Percentiles rank a stretch among this genome's conserved stretches.
These are phyloP conservation scores for Zaprionus capensis DNA, from an alignment of 1,140 invertebrate genomes.

Conservation along the genomic window DNA sequence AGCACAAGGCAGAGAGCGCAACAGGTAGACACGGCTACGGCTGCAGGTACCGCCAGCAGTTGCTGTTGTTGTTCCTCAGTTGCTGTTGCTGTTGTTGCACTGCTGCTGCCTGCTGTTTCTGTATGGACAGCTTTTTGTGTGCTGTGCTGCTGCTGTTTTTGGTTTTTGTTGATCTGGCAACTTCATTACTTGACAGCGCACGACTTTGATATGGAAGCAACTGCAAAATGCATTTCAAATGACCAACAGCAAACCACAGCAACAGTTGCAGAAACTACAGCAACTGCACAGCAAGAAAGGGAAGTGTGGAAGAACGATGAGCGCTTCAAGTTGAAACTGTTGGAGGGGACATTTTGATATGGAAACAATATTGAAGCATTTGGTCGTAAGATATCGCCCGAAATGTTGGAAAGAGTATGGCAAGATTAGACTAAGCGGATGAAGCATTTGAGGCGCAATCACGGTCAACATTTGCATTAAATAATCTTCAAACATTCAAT, in stretches of 20 bases:
- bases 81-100: constrained; percentile 14
- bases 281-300: constrained; percentile 29
- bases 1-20: constrained; percentile 24
- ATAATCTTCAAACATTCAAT: no score
- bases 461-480: no score
- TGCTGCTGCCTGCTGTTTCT: constrained; percentile 48
- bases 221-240: constrained; percentile 57
- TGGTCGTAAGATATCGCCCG: no score
- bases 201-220: constrained; percentile 73
- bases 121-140: constrained; percentile 52
- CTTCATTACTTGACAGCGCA: constrained; percentile 81
- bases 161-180: constrained; percentile 81
- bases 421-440: no score
- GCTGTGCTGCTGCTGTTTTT: constrained; percentile 45
- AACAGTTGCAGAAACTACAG: constrained; percentile 26
- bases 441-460: no score
- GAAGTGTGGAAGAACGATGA: not conserved
- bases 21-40: constrained; percentile 56
- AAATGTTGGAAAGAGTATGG: no score
- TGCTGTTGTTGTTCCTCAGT: constrained; percentile 25
- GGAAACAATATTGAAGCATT: no score
- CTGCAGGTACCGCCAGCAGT: constrained; percentile 9
- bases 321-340: not conserved
- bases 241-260: constrained; percentile 43
- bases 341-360: not conserved